These are phyloP conservation scores for Drosophila aff. DNA, from an alignment of 1,140 invertebrate species.

Conservation along the genomic window DNA sequence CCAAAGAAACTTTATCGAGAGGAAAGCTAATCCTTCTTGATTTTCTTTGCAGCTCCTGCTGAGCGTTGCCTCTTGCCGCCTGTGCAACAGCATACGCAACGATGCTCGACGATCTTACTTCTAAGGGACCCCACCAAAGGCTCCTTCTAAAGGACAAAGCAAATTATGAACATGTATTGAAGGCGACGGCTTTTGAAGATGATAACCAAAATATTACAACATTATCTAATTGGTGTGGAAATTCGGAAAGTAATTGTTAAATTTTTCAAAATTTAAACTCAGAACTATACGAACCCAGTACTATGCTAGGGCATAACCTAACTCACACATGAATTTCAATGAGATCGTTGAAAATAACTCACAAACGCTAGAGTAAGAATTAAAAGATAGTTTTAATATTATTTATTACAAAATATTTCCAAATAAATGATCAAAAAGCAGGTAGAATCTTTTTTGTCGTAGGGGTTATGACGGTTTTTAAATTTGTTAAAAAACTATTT, in stretches of 20 bases:
- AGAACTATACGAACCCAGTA: conserved; percentile 7
- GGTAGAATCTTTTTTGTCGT: background rate
- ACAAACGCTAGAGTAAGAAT: conserved; percentile 26
- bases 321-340: conserved; percentile 23
- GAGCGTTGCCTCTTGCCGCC: conserved; percentile 61
- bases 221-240: conserved; percentile 4
- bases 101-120: conserved; percentile 70
- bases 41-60: conserved; percentile 60
- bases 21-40: background rate
- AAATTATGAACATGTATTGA: background rate
- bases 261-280: conserved; percentile 17
- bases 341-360: conserved; percentile 11
- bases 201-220: conserved; percentile 8
- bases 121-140: conserved; percentile 13
- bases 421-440: conserved; percentile 21
- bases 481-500: background rate
- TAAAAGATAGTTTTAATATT: conserved; percentile 32
- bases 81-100: conserved; percentile 82
- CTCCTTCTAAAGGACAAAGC: background rate
- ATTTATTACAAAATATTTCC: conserved; percentile 44
- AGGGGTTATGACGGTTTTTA: background rate
- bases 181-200: background rate
- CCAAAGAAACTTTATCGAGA: background rate
- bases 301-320: background rate
- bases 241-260: background rate